A percentile compares a stretch with the other conserved stretches of the same genome.
phyloP scores from a whole-genome alignment of 2,797 vertebrate genomes.

The Calcarius lapponicus region DNA sequence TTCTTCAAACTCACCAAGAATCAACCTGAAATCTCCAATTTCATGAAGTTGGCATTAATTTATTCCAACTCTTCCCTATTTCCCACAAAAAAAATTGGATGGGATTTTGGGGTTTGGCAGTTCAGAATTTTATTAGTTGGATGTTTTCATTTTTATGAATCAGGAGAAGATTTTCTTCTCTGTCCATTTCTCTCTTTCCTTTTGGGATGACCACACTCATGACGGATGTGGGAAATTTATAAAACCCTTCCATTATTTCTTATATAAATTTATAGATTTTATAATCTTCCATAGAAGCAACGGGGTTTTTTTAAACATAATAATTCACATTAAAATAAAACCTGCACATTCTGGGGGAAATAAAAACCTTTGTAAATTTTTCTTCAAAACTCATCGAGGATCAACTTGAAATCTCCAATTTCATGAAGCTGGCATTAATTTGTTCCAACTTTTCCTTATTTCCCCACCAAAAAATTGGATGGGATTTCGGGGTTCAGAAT shows the following conservation, averaged over 20 bases:
- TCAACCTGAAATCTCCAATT: not conserved
- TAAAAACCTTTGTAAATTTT: too few species aligned
- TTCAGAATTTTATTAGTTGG: too few species aligned
- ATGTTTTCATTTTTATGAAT: too few species aligned
- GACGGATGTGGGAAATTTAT: not conserved
- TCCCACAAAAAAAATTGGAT: not conserved
- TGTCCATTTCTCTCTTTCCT: not conserved
- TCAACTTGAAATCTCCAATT: too few species aligned
- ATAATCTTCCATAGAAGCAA: not conserved
- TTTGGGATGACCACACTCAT: accelerated
- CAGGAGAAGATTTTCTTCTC: too few species aligned
- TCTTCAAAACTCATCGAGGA: too few species aligned
- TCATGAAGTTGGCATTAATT: not conserved
- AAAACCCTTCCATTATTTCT: not conserved
- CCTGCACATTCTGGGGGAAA: too few species aligned
- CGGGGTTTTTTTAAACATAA: too few species aligned
- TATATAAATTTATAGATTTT: not conserved
- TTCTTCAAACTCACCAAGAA: not conserved
- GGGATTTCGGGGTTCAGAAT: not conserved
- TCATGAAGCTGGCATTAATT: too few species aligned
- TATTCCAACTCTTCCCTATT: not conserved
- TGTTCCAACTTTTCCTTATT: too few species aligned
- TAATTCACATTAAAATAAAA: not conserved
- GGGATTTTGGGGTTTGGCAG: not conserved
- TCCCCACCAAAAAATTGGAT: too few species aligned